Evolutionary conservation across 2,888 invertebrate genomes (phyloP).

Genomic region (Ophion obscuratus): DNA sequence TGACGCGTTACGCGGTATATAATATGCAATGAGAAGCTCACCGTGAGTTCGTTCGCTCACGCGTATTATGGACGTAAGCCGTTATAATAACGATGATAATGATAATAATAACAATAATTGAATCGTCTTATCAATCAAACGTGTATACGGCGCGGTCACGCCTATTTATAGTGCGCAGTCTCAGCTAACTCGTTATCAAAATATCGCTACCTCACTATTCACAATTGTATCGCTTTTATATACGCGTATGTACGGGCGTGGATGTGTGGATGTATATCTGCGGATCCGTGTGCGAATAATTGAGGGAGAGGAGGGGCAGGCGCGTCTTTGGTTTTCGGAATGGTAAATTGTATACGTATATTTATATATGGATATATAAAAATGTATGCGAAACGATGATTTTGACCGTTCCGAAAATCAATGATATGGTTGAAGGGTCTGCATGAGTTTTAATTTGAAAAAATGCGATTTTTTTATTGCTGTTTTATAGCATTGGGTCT

Average conservation of each 20-base stretch:
- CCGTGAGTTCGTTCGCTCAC: constrained; percentile 50
- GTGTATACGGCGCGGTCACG: constrained; percentile 11
- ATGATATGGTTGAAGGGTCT: too few species aligned
- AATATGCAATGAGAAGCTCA: constrained; percentile 45
- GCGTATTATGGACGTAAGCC: not conserved
- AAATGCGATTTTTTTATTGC: too few species aligned
- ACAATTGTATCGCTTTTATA: constrained; percentile 15
- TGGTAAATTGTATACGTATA: too few species aligned
- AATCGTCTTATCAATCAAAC: constrained; percentile 62
- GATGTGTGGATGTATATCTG: not conserved
- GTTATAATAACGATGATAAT: not conserved
- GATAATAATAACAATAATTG: constrained; percentile 56
- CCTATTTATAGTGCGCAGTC: constrained; percentile 43
- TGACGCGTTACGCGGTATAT: constrained; percentile 53
- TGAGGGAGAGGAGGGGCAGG: too few species aligned
- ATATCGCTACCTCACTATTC: constrained; percentile 57
- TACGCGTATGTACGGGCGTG: not conserved
- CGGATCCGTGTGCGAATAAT: too few species aligned
- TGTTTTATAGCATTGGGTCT: too few species aligned
- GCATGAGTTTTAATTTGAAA: too few species aligned
- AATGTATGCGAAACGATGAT: too few species aligned
- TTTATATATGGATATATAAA: too few species aligned
- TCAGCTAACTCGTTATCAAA: constrained; percentile 48
- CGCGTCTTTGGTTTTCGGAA: too few species aligned
- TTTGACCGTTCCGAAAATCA: too few species aligned